Evolutionary conservation across 1,140 invertebrate genomes (phyloP), one percentile per base, ranked within the genome.

Genomic region (Scaptodrosophila lebanonensis): DNA sequence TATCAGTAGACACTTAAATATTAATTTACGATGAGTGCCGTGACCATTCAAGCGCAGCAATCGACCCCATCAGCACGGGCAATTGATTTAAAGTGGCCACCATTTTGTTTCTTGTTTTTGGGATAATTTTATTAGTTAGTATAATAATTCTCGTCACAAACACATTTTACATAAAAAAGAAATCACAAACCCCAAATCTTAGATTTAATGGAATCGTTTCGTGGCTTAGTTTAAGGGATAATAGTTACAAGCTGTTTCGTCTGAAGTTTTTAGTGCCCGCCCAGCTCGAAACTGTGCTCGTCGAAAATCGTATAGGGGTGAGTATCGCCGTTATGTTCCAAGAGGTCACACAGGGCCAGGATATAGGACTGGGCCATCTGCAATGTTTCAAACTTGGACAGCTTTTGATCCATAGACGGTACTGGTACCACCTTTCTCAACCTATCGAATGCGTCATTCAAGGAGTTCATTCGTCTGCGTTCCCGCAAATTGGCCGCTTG

Each of bases 281-380:
- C 9, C 1, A 79, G 38, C 4, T 67, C 61, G 20, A 56, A 79
- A n/a, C 62, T 57, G 44, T 42, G 57, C 9, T 67, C 76, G 9
- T 50, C 63, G 17, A 83, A 82, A 8, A 83, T 49, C 0, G 70
- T 68, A 20, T 70, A 83, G 16, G 51, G 45, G 1, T 62, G 40
- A 0, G 72, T 29, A 47, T 82, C 57, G 1, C 54, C 72, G 27
- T 82, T 70, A 29, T 75, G 61, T 9, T 87, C 85, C 35, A 89
- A 59, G n/a, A 93, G 86, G 57, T 94, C 92, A 65, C 91, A 89
- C 6, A 95, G 85, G 0, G 93, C 93, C 0, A 90, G 86, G 36
- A 96, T 96, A 77, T 96, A 96, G 8, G 91, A 94, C 72, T 95
- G 94, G 0, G 95, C 95, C 94, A 96, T 95, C 88, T 95, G 94